Evolutionary conservation across 1,140 invertebrate genomes (phyloP), one percentile per base, ranked within the genome.

Genomic region (Scaptodrosophila lebanonensis): DNA sequence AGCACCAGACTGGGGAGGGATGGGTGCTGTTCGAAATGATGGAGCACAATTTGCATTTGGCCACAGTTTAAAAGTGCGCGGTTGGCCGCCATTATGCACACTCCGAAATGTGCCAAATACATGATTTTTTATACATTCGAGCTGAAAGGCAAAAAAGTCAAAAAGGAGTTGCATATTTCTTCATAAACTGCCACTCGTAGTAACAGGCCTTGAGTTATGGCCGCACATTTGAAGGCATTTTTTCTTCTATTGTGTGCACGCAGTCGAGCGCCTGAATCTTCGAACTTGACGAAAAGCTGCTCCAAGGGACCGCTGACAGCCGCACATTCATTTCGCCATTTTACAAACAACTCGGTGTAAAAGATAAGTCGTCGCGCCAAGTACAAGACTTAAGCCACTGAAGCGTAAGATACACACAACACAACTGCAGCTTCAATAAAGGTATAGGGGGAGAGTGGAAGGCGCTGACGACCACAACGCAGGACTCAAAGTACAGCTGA

Each of bases 251-350:
- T 44, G 42, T 49, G 29, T 18, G 16, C 40, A 43, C 22, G 25
- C 40, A 43, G 29, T 11, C 18, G 20, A 42, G 20, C 20, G 17
- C 16, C 20, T 42, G 18, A 43, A 13, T 43, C 40, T 15, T 15
- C 18, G 22, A 45, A 50, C 58, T 48, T 77, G 51, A 66, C 33
- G 49, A 54, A 77, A 63, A 48, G 50, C 42, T 58, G 11, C 33
- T 8, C 40, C 4, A 15, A 20, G 56, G 56, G 50, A 67, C 63
- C 60, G 63, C 72, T 77, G 73, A 77, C 73, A n/a, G n/a, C n/a
- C 73, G 73, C 73, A 79, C 68, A 77, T 79, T 79, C 73, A 77
- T 79, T 77, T 82, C 66, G 49, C 61, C 73, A 73, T 79, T 77
- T 79, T 65, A 71, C 73, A 77, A 77, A 73, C 73, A 79, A 73